A percentile compares a stretch with the other conserved stretches of the same genome.
phyloP scores from a whole-genome alignment of 2,888 invertebrate species.

The Drymonia ruficornis region DNA sequence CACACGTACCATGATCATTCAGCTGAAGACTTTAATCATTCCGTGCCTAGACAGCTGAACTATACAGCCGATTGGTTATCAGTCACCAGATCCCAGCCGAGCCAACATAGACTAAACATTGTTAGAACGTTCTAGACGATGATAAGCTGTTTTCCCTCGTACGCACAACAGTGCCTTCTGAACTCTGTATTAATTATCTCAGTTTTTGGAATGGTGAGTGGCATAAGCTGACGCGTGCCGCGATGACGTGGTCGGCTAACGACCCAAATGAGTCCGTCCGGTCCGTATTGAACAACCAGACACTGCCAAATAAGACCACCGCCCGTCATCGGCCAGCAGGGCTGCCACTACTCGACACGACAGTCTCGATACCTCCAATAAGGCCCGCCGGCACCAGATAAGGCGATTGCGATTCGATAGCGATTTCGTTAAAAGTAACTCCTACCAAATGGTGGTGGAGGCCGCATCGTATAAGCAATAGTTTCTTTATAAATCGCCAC shows the following conservation, averaged over 20 bases:
- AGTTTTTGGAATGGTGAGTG: slow-evolving; percentile 3
- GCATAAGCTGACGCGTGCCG: slow-evolving; percentile 8
- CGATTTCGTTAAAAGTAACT: too few species aligned
- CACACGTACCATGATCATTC: neutral
- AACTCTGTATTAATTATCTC: neutral
- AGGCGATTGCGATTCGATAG: too few species aligned
- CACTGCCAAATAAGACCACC: slow-evolving; percentile 17
- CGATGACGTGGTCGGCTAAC: slow-evolving; percentile 30
- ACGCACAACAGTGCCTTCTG: too few species aligned
- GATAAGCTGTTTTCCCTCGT: too few species aligned
- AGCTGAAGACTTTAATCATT: neutral
- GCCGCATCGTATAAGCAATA: too few species aligned
- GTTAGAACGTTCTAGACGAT: neutral
- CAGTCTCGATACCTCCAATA: too few species aligned
- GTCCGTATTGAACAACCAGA: slow-evolving; percentile 20
- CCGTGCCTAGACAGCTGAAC: neutral
- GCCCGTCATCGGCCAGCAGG: slow-evolving; percentile 1
- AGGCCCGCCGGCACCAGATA: too few species aligned
- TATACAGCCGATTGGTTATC: neutral
- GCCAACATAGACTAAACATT: neutral
- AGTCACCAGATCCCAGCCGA: neutral
- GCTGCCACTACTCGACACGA: neutral
- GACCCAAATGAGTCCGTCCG: slow-evolving; percentile 41
- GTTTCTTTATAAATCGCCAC: too few species aligned
- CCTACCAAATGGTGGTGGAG: too few species aligned